Conservation (phyloP, 2,797 vertebrate species). For the Scyliorhinus canicula region DNA sequence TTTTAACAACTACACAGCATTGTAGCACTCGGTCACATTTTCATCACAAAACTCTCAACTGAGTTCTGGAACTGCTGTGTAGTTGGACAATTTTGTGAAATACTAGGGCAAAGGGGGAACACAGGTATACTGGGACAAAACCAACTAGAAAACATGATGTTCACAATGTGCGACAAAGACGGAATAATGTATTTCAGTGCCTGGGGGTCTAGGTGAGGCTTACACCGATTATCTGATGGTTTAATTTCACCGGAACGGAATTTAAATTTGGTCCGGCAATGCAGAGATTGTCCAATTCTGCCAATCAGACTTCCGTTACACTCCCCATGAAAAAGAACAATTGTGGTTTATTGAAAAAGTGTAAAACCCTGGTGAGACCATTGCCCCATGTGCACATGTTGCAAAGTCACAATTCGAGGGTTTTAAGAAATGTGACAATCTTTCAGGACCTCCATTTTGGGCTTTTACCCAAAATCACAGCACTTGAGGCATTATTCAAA, state of each 20-base stretch:
- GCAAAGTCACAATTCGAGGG: background rate
- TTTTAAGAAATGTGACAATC: background rate
- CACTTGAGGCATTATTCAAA: background rate
- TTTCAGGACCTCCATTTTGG: background rate
- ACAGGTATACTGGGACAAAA: background rate
- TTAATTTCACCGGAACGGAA: too few relatives aligned
- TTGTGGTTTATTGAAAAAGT: background rate
- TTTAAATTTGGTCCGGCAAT: background rate
- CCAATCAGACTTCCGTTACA: background rate
- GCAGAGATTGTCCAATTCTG: background rate
- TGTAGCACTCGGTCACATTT: too few relatives aligned
- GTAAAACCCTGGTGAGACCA: too few relatives aligned
- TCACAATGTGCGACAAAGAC: background rate
- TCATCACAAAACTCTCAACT: background rate
- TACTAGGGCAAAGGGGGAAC: background rate
- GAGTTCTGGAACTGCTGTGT: background rate
- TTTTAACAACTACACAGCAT: background rate
- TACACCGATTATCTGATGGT: background rate
- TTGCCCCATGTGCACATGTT: background rate
- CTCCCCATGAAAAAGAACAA: background rate
- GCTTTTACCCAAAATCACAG: background rate
- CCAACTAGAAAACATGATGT: background rate
- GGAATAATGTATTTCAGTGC: background rate
- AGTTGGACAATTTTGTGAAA: background rate
- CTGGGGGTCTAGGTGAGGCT: background rate